Evolutionary conservation across 2,888 invertebrate species (phyloP).

Genomic region (Stenodema calcarata): DNA sequence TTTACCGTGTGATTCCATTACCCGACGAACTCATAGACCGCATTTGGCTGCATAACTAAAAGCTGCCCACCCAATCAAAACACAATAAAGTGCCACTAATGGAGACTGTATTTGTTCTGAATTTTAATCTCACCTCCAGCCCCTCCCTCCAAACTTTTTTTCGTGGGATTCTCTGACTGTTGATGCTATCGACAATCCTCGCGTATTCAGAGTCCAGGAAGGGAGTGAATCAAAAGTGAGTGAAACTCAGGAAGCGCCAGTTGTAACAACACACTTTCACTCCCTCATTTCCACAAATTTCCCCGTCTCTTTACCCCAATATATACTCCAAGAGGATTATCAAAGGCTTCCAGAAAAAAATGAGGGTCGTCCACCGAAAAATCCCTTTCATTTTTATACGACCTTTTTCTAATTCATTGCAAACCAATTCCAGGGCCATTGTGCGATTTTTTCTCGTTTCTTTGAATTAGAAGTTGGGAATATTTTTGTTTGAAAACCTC

Average conservation of each 20-base stretch:
- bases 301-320: not conserved
- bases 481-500: not conserved
- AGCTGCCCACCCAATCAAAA: too few relatives aligned
- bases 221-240: not conserved
- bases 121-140: not conserved
- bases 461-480: not conserved
- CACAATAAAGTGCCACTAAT: not conserved
- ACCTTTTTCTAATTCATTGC: not conserved
- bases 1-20: too few relatives aligned
- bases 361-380: not conserved
- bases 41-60: too few relatives aligned
- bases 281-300: not conserved
- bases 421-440: not conserved
- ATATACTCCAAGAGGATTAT: not conserved
- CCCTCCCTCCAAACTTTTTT: not conserved
- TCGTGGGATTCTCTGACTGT: not conserved
- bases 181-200: not conserved
- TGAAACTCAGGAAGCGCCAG: constrained; percentile 28
- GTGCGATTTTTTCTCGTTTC: not conserved
- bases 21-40: too few relatives aligned
- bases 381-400: not conserved
- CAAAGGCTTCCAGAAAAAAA: not conserved
- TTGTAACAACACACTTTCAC: constrained; percentile 20
- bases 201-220: not conserved
- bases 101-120: not conserved